Conservation (phyloP, 2,797 vertebrate genomes). For the Menidia menidia region DNA sequence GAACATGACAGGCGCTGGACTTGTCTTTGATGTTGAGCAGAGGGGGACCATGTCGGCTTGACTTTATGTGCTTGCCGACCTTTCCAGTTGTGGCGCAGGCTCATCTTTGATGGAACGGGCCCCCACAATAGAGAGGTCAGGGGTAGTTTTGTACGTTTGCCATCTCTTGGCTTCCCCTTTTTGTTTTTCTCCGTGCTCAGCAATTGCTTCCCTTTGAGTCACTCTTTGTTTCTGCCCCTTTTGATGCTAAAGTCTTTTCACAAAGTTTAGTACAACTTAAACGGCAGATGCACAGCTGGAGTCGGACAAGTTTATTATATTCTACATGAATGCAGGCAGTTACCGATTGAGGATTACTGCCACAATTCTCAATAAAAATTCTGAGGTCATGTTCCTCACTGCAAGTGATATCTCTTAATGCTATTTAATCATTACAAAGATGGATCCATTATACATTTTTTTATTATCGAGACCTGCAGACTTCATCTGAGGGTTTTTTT, state of each 20-base stretch:
- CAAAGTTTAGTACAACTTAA: conserved; percentile 1
- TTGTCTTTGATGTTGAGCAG: conserved; percentile 78
- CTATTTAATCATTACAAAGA: conserved; percentile 18
- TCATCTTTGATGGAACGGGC: conserved; percentile 61
- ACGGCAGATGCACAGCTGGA: conserved; percentile 37
- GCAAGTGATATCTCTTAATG: conserved; percentile 10
- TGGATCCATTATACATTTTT: neutral
- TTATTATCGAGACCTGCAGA: neutral
- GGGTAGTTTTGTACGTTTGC: conserved; percentile 47
- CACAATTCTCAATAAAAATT: conserved; percentile 32
- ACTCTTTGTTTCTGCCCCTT: neutral
- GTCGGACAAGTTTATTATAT: conserved; percentile 31
- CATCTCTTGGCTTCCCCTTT: conserved; percentile 44
- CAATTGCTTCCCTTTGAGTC: conserved; percentile 35
- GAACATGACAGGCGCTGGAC: conserved; percentile 62
- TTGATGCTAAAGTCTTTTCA: neutral
- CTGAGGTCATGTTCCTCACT: conserved; percentile 67
- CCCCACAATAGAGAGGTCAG: conserved; percentile 63
- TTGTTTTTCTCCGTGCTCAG: conserved; percentile 45
- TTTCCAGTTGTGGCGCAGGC: conserved; percentile 65
- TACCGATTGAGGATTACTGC: conserved; percentile 2
- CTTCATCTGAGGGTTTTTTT: too few relatives aligned
- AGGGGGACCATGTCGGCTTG: conserved; percentile 60
- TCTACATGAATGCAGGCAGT: conserved; percentile 38
- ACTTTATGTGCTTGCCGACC: conserved; percentile 75